phyloP scores from a whole-genome alignment of 2,113 vertebrate genomes.

The Camelus bactrianus region DNA sequence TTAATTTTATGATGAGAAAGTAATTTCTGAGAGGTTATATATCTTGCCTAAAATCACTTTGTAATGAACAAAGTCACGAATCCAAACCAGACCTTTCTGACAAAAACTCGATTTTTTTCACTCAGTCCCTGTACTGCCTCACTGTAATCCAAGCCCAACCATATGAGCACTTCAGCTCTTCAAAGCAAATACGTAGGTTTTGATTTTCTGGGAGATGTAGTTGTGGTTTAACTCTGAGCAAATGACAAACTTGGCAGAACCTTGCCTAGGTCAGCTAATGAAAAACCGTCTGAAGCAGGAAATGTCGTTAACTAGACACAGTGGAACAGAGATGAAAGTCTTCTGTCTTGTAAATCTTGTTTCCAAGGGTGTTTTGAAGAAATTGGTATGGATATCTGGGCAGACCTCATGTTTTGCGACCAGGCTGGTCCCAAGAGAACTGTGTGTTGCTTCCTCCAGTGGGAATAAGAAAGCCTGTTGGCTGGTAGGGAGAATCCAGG shows the following conservation, averaged over 20 bases:
- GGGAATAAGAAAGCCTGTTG: background rate
- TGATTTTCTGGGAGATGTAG: background rate
- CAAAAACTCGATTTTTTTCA: background rate
- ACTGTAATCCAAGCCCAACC: background rate
- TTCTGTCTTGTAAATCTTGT: background rate
- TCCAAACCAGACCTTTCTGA: background rate
- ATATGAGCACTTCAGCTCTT: background rate
- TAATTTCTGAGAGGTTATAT: slow-evolving; percentile 19
- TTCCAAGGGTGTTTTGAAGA: background rate
- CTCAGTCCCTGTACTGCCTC: background rate
- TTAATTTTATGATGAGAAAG: background rate
- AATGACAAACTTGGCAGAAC: background rate
- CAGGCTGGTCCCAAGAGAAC: background rate
- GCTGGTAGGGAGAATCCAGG: background rate
- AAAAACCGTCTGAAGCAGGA: background rate
- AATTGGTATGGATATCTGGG: background rate
- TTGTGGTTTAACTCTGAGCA: background rate
- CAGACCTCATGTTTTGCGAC: background rate
- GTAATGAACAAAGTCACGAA: background rate
- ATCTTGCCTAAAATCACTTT: background rate
- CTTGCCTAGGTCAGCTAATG: background rate
- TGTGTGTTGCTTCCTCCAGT: background rate
- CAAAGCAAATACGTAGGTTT: background rate
- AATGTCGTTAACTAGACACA: background rate
- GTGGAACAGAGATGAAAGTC: background rate